These are phyloP conservation scores for Acanthis flammea DNA, from an alignment of 2,797 vertebrate genomes.

Conservation along the genomic window DNA sequence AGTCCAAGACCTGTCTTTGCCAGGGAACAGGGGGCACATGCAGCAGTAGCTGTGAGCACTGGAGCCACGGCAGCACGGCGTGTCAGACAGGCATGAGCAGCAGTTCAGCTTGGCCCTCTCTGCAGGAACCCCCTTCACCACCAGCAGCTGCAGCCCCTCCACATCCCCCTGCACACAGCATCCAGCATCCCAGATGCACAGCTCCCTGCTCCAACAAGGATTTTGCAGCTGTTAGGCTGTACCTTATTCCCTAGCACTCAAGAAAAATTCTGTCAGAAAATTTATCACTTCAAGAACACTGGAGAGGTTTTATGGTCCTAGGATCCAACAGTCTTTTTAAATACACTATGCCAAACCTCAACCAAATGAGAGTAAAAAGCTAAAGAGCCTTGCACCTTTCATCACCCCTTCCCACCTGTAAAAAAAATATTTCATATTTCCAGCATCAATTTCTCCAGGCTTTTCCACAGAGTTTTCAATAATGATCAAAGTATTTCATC, in stretches of 20 bases:
- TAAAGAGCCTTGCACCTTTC: neutral
- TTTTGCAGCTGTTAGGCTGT: neutral
- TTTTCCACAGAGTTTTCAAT: neutral
- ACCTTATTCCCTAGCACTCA: neutral
- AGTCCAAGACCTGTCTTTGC: neutral
- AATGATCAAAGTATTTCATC: neutral
- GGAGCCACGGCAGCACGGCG: neutral
- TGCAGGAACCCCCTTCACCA: neutral
- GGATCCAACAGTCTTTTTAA: neutral
- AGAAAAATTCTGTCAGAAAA: neutral
- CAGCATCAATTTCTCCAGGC: neutral
- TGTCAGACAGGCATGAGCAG: neutral
- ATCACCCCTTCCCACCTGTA: neutral
- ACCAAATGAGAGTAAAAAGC: neutral
- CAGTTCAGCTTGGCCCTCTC: neutral
- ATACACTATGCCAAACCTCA: neutral
- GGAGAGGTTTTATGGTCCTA: neutral
- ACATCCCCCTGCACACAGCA: neutral
- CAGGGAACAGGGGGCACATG: neutral
- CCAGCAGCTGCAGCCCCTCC: neutral
- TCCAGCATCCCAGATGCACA: neutral
- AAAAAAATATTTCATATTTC: neutral
- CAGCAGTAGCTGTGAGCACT: neutral
- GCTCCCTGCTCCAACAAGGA: neutral
- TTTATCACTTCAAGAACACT: neutral